Percentiles rank a stretch among this genome's conserved stretches.
phyloP scores from a whole-genome alignment of 2,113 vertebrate species.

The Shinisaurus crocodilurus region DNA sequence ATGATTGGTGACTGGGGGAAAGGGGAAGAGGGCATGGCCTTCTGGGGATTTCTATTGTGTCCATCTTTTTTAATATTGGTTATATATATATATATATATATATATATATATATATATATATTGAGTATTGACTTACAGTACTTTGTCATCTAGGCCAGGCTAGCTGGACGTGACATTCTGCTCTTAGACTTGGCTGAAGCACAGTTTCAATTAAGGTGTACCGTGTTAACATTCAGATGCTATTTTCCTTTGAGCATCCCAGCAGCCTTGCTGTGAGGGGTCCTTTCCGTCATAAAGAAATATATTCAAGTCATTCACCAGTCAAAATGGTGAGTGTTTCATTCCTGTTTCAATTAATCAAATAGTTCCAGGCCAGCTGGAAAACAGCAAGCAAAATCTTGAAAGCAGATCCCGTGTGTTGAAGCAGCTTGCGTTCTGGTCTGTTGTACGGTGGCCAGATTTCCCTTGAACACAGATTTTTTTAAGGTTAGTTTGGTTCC shows the following conservation, averaged over 20 bases:
- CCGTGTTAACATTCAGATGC: not conserved
- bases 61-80: not conserved
- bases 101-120: no score
- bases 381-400: conserved; percentile 5
- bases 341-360: not conserved
- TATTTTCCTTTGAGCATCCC: conserved; percentile 18
- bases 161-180: not conserved
- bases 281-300: not conserved
- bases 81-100: no score
- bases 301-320: not conserved
- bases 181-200: not conserved
- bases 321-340: conserved; percentile 5
- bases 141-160: not conserved
- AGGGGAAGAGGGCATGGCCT: not conserved
- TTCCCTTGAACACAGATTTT: conserved; percentile 4
- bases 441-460: not conserved
- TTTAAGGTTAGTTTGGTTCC: not conserved
- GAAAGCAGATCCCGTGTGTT: conserved; percentile 3
- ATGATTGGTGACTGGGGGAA: no score
- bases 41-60: not conserved
- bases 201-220: not conserved
- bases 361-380: conserved; percentile 2
- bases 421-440: not conserved
- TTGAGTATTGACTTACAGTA: no score
- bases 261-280: accelerated